Percentiles rank a stretch among this genome's conserved stretches.
These are phyloP conservation scores for Astreopora myriophthalma DNA, from an alignment of 64 coral and sea anemone species.

Conservation along the genomic window DNA sequence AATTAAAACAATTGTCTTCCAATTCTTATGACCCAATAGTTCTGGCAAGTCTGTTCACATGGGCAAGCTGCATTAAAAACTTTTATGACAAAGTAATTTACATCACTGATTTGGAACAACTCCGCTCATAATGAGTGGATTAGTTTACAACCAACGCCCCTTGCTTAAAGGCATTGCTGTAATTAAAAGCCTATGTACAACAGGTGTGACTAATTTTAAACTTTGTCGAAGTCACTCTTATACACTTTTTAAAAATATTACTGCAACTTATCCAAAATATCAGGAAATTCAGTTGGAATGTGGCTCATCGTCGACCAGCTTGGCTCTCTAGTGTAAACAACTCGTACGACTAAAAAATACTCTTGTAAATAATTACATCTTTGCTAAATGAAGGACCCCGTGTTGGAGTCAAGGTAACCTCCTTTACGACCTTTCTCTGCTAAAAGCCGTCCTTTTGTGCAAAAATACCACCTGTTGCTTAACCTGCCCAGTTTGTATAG, in stretches of 20 bases:
- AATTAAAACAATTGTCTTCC: too few relatives aligned
- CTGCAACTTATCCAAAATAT: conserved; percentile 2
- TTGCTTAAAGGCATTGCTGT: neutral
- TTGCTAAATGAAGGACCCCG: neutral
- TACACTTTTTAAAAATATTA: neutral
- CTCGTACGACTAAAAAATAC: neutral
- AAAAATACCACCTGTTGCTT: neutral
- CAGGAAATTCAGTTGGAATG: neutral
- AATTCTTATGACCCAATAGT: neutral
- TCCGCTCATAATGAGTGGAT: neutral
- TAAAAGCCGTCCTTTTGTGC: neutral
- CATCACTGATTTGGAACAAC: neutral
- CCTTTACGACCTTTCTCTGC: neutral
- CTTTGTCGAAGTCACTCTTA: neutral
- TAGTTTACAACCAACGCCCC: neutral
- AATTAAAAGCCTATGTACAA: neutral
- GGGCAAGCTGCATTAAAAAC: neutral
- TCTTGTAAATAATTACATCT: neutral
- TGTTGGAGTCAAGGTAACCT: neutral
- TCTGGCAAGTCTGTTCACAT: neutral
- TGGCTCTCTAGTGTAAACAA: neutral
- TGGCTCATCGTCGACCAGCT: neutral
- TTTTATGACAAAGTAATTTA: neutral
- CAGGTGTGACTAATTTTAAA: neutral
- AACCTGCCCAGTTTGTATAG: neutral